phyloP scores from a whole-genome alignment of 2,797 vertebrate genomes.

The Mormyrops attenuatus region DNA sequence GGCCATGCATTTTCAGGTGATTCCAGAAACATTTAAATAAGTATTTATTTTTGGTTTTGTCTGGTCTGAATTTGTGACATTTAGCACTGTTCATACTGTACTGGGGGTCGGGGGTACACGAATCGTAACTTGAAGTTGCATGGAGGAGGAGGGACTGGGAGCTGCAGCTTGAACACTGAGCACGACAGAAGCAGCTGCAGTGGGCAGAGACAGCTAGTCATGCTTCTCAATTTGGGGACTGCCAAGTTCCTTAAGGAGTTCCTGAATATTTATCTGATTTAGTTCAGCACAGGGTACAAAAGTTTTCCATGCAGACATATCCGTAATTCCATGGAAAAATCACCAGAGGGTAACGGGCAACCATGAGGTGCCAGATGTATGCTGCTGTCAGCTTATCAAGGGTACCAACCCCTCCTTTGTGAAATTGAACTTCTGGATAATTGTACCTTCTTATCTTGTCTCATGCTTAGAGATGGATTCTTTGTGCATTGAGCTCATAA shows the following conservation, averaged over 20 bases:
- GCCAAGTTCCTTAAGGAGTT: neutral
- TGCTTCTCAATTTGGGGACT: neutral
- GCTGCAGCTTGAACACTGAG: neutral
- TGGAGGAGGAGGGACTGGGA: neutral
- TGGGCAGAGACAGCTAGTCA: neutral
- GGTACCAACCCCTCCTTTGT: neutral
- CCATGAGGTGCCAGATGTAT: neutral
- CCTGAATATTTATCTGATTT: slow-evolving; percentile 6
- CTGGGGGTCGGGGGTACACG: neutral
- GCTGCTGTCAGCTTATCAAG: neutral
- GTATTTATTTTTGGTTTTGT: neutral
- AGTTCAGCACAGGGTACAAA: neutral
- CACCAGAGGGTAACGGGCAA: neutral
- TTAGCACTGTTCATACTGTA: neutral
- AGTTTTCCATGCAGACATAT: neutral
- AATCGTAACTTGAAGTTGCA: neutral
- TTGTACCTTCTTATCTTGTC: neutral
- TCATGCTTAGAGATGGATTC: neutral
- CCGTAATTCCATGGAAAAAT: neutral
- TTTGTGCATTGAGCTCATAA: neutral
- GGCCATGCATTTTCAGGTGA: neutral
- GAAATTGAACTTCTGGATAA: neutral
- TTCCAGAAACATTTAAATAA: neutral
- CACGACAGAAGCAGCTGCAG: neutral
- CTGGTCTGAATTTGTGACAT: neutral